phyloP scores from a whole-genome alignment of 2,113 vertebrate genomes.

The Climacteris rufus region DNA sequence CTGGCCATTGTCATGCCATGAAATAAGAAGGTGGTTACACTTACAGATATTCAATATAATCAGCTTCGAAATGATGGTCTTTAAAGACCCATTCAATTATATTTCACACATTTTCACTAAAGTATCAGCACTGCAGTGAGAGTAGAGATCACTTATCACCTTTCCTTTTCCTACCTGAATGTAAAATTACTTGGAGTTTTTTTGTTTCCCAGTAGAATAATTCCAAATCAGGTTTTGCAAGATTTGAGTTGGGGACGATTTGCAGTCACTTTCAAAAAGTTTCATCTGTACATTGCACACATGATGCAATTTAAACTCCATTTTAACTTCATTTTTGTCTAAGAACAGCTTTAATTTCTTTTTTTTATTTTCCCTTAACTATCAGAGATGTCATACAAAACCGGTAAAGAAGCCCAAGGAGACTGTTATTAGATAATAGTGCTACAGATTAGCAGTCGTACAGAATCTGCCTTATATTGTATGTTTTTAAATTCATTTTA shows the following conservation, averaged over 20 bases:
- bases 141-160: not conserved
- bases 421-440: not conserved
- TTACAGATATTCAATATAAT: not conserved
- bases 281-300: not conserved
- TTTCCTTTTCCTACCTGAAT: not conserved
- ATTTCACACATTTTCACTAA: not conserved
- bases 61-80: not conserved
- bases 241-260: not conserved
- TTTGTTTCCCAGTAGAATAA: not conserved
- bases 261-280: constrained; percentile 10
- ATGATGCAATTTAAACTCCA: constrained; percentile 4
- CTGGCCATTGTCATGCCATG: not conserved
- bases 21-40: not conserved
- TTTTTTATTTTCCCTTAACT: constrained; percentile 28
- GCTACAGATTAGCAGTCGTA: not conserved
- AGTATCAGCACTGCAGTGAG: not conserved
- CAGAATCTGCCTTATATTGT: not conserved
- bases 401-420: constrained; percentile 1
- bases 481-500: not conserved
- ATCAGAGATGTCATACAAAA: constrained; percentile 16
- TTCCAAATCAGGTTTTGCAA: not conserved
- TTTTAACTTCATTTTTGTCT: not conserved
- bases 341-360: not conserved
- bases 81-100: constrained; percentile 6
- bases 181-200: not conserved